A percentile compares a stretch with the other conserved stretches of the same genome.
Conservation (phyloP, 92 coral and sea anemone species). For the Parazoanthus swiftii region DNA sequence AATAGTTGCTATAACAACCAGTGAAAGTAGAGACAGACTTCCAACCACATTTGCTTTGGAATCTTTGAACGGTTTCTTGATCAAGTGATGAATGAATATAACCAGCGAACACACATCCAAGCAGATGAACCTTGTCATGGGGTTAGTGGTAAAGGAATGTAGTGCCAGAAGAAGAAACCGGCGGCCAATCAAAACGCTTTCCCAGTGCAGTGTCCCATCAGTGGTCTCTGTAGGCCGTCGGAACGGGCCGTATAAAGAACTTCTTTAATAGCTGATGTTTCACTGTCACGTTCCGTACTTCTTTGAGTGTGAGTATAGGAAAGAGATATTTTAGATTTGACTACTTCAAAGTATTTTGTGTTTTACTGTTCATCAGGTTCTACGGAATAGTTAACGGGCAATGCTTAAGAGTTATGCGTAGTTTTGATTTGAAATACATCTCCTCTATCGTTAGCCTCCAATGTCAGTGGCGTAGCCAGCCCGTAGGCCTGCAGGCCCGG, state of each 20-base stretch:
- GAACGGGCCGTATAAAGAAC: slow-evolving; percentile 47
- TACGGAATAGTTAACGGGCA: too few relatives aligned
- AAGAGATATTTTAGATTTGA: too few relatives aligned
- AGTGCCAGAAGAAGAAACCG: slow-evolving; percentile 30
- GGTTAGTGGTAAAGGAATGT: slow-evolving; percentile 34
- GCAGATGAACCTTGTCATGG: slow-evolving; percentile 18
- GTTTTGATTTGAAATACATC: too few relatives aligned
- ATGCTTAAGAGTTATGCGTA: too few relatives aligned
- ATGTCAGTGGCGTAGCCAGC: too few relatives aligned
- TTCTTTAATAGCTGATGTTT: slow-evolving; percentile 19
- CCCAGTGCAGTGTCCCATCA: slow-evolving; percentile 53
- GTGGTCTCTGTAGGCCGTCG: slow-evolving; percentile 5
- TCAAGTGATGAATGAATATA: slow-evolving; percentile 39
- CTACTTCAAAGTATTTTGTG: too few relatives aligned
- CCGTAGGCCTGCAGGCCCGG: too few relatives aligned
- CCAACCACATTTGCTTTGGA: slow-evolving; percentile 38
- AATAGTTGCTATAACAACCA: slow-evolving; percentile 45
- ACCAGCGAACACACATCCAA: slow-evolving; percentile 28
- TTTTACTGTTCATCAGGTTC: too few relatives aligned
- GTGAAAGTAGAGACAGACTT: slow-evolving; percentile 7
- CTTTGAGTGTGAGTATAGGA: too few relatives aligned
- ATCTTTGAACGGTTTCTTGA: slow-evolving; percentile 34
- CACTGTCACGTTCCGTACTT: not conserved
- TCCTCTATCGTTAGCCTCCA: too few relatives aligned
- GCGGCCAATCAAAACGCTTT: slow-evolving; percentile 49